These are phyloP conservation scores for Dexiosoma caninum DNA, from an alignment of 2,888 invertebrate genomes.

Conservation along the genomic window DNA sequence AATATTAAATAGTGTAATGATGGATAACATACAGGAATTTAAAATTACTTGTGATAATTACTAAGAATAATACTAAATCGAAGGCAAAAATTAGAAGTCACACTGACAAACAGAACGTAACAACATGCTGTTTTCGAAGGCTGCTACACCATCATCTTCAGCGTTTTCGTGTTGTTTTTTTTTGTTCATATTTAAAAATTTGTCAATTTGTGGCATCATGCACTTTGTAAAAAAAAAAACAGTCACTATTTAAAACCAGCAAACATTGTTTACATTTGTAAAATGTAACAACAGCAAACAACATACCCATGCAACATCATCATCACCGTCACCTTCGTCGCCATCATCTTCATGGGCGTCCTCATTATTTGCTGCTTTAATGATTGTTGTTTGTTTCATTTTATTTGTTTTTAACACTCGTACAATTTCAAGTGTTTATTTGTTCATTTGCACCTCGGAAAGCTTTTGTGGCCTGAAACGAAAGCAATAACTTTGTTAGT, in stretches of 20 bases:
- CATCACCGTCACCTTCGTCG: background rate
- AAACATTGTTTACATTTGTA: background rate
- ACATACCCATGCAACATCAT: background rate
- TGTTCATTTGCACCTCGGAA: slow-evolving; percentile 52
- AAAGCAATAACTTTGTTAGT: background rate
- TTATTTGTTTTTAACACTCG: slow-evolving; percentile 23
- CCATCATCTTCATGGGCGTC: background rate
- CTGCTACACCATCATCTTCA: no score
- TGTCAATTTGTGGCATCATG: background rate
- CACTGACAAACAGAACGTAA: no score
- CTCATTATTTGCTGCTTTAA: background rate
- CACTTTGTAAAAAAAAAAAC: background rate
- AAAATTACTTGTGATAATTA: no score
- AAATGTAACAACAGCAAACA: slow-evolving; percentile 10
- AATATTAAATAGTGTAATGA: no score
- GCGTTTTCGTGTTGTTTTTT: no score
- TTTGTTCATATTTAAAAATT: background rate
- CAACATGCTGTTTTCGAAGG: no score
- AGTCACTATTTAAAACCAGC: slow-evolving; percentile 13
- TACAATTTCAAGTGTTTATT: slow-evolving; percentile 48
- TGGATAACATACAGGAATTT: no score
- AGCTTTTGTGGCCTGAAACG: background rate
- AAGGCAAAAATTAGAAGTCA: no score
- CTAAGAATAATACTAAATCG: no score
- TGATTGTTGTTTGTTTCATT: slow-evolving; percentile 17